Evolutionary conservation across 2,888 invertebrate species (phyloP).

Genomic region (Ernsta delagoae): DNA sequence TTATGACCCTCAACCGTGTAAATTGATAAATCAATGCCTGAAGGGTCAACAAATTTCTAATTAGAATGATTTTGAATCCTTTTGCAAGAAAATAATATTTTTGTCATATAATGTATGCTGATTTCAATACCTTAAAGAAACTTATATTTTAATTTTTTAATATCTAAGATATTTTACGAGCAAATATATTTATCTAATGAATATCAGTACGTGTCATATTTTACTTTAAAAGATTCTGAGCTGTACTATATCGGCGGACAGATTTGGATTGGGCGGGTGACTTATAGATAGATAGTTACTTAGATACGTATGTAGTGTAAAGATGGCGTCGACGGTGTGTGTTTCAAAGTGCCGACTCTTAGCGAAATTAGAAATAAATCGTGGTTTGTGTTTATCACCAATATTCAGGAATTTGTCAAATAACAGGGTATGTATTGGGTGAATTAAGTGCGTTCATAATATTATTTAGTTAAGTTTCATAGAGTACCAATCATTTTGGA

Average conservation of each 20-base stretch:
- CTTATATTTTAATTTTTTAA: no score
- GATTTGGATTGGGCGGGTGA: constrained; percentile 46
- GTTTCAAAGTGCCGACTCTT: constrained; percentile 86
- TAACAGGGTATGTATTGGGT: constrained; percentile 73
- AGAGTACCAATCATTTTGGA: constrained; percentile 59
- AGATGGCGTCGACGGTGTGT: constrained; percentile 87
- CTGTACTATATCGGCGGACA: neutral
- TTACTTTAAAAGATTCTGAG: neutral
- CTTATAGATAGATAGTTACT: constrained; percentile 28
- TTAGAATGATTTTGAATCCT: no score
- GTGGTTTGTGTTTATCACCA: constrained; percentile 83
- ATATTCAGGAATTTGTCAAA: constrained; percentile 79
- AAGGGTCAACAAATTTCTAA: no score
- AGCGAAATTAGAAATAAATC: constrained; percentile 86
- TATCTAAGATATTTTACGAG: no score
- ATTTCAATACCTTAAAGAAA: no score
- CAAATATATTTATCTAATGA: neutral
- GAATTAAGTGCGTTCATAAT: constrained; percentile 46
- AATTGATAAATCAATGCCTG: no score
- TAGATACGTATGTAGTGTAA: constrained; percentile 62
- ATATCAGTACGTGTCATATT: neutral
- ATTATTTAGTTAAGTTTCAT: constrained; percentile 60
- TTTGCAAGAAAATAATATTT: no score
- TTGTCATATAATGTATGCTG: no score
- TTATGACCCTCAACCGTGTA: no score